phyloP scores from a whole-genome alignment of 1,140 invertebrate genomes.

The Ostrea denselamellosa region DNA sequence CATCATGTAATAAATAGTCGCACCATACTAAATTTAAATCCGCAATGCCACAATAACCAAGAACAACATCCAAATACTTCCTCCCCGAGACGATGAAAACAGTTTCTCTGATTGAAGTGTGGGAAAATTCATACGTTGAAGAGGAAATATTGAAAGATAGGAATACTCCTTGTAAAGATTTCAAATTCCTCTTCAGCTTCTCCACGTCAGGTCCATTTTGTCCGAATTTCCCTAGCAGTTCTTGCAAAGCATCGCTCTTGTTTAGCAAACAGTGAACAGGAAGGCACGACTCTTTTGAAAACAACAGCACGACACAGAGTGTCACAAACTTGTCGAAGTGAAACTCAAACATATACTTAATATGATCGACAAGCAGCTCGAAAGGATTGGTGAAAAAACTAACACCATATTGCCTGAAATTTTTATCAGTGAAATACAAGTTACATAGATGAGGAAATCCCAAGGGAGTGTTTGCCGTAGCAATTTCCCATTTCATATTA shows the following conservation, averaged over 20 bases:
- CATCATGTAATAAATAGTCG: neutral
- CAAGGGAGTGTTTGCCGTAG: neutral
- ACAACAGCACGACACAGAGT: neutral
- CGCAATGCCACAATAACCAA: neutral
- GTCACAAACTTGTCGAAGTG: neutral
- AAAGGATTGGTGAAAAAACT: neutral
- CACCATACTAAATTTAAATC: neutral
- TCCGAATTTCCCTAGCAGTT: conserved; percentile 15
- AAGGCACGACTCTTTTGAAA: conserved; percentile 4
- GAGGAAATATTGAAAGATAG: neutral
- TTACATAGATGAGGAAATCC: conserved; percentile 12
- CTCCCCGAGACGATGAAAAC: neutral
- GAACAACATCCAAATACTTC: neutral
- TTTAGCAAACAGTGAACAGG: neutral
- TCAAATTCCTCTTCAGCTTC: neutral
- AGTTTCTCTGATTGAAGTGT: neutral
- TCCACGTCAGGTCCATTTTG: neutral
- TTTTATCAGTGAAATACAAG: neutral
- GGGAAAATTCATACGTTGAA: neutral
- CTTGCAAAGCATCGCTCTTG: neutral
- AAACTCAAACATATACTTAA: neutral
- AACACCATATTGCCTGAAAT: neutral
- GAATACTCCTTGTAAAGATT: neutral
- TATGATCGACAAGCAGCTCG: neutral
- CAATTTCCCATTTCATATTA: neutral